Percentiles rank a stretch among this genome's conserved stretches.
phyloP scores from a whole-genome alignment of 2,113 vertebrate genomes.

The Melierax canorus region DNA sequence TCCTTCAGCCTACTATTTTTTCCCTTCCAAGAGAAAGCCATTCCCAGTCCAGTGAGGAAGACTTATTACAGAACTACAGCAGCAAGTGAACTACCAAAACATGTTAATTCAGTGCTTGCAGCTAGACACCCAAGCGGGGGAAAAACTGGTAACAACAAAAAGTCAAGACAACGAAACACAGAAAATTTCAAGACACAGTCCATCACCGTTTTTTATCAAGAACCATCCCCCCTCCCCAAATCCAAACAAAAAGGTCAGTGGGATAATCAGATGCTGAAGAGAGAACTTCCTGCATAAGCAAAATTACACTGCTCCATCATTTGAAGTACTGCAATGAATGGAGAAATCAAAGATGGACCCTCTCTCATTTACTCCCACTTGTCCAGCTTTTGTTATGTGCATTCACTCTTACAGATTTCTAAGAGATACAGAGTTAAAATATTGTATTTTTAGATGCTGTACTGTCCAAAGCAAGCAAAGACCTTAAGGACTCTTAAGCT shows the following conservation, averaged over 20 bases:
- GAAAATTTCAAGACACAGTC: background rate
- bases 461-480: background rate
- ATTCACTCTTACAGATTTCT: background rate
- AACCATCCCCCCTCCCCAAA: background rate
- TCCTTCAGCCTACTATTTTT: background rate
- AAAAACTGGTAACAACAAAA: background rate
- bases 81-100: background rate
- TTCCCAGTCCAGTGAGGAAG: background rate
- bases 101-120: background rate
- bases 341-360: background rate
- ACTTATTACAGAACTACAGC: background rate
- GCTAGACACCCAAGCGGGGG: background rate
- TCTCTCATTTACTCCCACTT: background rate
- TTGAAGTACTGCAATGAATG: background rate
- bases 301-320: background rate
- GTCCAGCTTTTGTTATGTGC: background rate
- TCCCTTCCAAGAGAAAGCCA: background rate
- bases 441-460: background rate
- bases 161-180: background rate
- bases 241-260: background rate
- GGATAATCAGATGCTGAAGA: background rate
- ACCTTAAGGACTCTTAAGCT: background rate
- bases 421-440: background rate
- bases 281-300: background rate
- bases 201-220: background rate